Percentiles rank a stretch among this genome's conserved stretches.
These are phyloP conservation scores for Erebia ligea DNA, from an alignment of 2,888 invertebrate species.

Conservation along the genomic window DNA sequence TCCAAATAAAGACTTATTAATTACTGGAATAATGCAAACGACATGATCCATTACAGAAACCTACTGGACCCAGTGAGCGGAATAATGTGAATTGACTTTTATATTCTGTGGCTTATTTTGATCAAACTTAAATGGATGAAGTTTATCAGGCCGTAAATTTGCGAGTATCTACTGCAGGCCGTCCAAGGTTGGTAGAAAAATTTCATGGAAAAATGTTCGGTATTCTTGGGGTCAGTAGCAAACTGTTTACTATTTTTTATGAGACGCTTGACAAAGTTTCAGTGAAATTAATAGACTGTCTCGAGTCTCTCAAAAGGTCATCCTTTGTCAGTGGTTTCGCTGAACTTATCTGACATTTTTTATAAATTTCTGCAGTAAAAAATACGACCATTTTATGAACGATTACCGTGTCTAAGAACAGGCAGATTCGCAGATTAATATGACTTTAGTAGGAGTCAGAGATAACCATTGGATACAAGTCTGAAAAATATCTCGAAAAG, in stretches of 20 bases:
- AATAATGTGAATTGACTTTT: background rate
- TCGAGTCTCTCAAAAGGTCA: constrained; percentile 28
- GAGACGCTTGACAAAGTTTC: constrained; percentile 27
- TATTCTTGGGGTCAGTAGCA: constrained; percentile 42
- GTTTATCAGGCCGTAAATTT: constrained; percentile 80
- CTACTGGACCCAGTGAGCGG: background rate
- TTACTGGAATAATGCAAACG: background rate
- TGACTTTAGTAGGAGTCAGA: too few relatives aligned
- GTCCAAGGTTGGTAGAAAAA: constrained; percentile 65
- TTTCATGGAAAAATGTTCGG: constrained; percentile 56
- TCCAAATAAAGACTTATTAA: background rate
- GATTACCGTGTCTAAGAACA: too few relatives aligned
- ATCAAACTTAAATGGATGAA: constrained; percentile 59
- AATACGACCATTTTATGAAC: too few relatives aligned
- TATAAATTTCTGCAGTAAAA: too few relatives aligned
- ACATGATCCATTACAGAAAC: background rate
- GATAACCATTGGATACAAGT: too few relatives aligned
- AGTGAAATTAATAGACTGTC: constrained; percentile 35
- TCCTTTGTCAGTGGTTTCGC: constrained; percentile 30
- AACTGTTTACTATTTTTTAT: constrained; percentile 41
- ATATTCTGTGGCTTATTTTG: constrained; percentile 24
- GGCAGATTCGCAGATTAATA: too few relatives aligned
- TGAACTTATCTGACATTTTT: constrained; percentile 8
- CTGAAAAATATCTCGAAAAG: too few relatives aligned
- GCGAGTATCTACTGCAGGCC: constrained; percentile 71